Evolutionary conservation across 2,113 vertebrate genomes (phyloP).

Genomic region (Charina bottae): DNA sequence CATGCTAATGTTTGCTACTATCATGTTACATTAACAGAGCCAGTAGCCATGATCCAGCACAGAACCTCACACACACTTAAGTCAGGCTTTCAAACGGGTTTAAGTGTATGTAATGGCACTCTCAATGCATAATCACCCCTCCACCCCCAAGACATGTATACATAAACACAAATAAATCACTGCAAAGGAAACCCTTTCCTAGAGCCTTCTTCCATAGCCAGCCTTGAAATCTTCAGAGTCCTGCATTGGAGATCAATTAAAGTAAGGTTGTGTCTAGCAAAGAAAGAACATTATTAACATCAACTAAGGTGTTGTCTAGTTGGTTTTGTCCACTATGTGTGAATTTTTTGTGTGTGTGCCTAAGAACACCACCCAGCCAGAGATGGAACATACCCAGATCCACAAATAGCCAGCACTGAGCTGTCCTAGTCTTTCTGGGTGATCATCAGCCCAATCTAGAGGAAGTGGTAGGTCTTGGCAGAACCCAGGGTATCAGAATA

Average conservation of each 20-base stretch:
- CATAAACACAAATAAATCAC: neutral
- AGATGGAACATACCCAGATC: neutral
- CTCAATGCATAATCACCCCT: neutral
- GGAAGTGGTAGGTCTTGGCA: neutral
- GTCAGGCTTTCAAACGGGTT: neutral
- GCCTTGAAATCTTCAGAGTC: neutral
- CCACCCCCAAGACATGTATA: neutral
- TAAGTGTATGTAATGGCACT: neutral
- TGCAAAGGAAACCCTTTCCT: neutral
- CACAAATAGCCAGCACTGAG: neutral
- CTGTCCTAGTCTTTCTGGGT: neutral
- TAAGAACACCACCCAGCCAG: neutral
- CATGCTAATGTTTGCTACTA: neutral
- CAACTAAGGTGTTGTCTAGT: neutral
- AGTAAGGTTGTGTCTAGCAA: neutral
- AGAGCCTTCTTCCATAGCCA: neutral
- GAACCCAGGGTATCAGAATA: neutral
- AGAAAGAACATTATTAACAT: neutral
- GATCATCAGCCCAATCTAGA: neutral
- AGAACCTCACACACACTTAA: constrained; percentile 1
- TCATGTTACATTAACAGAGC: neutral
- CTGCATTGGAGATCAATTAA: neutral
- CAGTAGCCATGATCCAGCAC: constrained; percentile 11
- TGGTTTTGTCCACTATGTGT: neutral
- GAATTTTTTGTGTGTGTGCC: neutral